Evolutionary conservation across 2,113 vertebrate genomes (phyloP), one percentile per base, ranked within the genome.

Genomic region (Macaca mulatta): DNA sequence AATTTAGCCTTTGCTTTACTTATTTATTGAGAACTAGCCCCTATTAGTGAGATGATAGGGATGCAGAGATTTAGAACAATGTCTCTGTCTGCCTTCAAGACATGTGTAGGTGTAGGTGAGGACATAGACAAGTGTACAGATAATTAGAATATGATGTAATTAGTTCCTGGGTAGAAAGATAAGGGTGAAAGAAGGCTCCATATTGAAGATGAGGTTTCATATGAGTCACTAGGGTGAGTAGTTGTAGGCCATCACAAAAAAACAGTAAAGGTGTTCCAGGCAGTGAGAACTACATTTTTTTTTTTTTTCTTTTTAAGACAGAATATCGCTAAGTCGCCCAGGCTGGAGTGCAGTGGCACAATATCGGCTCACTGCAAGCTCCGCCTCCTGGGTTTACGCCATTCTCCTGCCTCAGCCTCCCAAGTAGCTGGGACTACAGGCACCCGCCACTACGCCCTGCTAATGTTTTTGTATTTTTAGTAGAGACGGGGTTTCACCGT

Each of bases 11-110:
- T 72, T 48, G 22, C 20, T 92, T 81, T 92, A 85, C 43, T 93
- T 85, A 67, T 93, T 82, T 96, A 83, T 75, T 77, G 23, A 89
- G 8, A 79, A 79, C 38, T 16, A 93, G 20, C 40, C 61, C 61
- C 61, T 64, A 14, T 14, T 32, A 64, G 27, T 30, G 61, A 64
- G 61, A 59, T 90, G 11, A 48, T 93, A 52, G 45, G 23, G 16
- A 61, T 96, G 17, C 25, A 92, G 78, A 67, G 22, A 87, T 91
- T 85, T 93, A 57, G 90, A 95, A 79, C 32, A 74, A 10, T 25
- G 59, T 40, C 11, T 93, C 25, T 75, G 17, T 87, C 48, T 50
- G 8, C 20, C 48, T 35, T 52, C 23, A 74, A 97, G 8, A 38
- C 43, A 50, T 32, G 6, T 96, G 17, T 50, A 50, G n/a, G 6